phyloP scores from a whole-genome alignment of 2,888 invertebrate species.

The Oxyteleia sp. region DNA sequence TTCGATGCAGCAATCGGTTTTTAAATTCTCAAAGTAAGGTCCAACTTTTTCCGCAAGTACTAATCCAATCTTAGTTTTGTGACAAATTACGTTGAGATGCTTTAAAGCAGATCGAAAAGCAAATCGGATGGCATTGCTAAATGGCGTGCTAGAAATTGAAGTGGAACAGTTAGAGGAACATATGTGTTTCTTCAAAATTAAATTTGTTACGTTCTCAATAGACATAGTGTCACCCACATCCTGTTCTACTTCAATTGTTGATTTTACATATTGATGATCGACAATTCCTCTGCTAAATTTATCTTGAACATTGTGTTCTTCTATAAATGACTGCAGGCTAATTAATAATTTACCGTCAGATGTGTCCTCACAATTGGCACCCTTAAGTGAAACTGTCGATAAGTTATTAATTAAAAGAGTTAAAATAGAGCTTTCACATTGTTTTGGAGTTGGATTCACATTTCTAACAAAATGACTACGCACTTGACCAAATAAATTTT shows the following conservation, averaged over 20 bases:
- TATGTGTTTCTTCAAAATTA: background rate
- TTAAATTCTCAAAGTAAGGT: no score
- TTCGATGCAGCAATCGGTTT: no score
- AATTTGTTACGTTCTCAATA: background rate
- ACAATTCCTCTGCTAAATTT: background rate
- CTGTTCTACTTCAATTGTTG: background rate
- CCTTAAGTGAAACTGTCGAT: background rate
- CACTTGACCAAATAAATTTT: background rate
- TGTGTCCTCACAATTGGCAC: background rate
- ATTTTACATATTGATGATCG: background rate
- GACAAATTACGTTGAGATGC: no score
- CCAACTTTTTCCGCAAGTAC: no score
- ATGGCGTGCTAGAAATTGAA: no score
- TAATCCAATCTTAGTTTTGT: no score
- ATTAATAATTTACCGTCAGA: background rate
- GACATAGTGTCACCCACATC: background rate
- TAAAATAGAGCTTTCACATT: background rate
- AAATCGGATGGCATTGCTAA: no score
- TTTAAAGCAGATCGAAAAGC: no score
- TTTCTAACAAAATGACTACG: background rate
- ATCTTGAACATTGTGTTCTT: background rate
- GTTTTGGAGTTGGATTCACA: slow-evolving; percentile 2
- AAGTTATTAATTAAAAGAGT: background rate
- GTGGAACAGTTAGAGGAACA: no score
- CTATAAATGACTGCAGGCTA: background rate